A percentile compares a stretch with the other conserved stretches of the same genome.
Conservation (phyloP, 92 coral and sea anemone species). For the Zoanthus solanderi region DNA sequence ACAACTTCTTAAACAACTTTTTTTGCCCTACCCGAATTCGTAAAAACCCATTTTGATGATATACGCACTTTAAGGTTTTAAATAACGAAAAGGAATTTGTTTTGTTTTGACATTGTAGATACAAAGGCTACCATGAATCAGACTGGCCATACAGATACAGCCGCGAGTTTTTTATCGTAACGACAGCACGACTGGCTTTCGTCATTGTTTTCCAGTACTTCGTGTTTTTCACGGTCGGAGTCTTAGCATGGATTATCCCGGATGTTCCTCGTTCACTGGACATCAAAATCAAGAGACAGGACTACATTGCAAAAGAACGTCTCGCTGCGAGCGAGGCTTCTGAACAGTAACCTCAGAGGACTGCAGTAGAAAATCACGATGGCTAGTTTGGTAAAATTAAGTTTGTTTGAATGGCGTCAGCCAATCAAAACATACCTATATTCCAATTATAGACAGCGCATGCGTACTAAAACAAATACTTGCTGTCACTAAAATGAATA, state of each 20-base stretch:
- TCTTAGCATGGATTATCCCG: conserved; percentile 92
- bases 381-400: too few relatives aligned
- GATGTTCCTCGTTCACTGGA: conserved; percentile 93
- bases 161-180: conserved; percentile 87
- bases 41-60: too few relatives aligned
- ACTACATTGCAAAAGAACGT: conserved; percentile 86
- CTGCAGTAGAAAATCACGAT: not conserved
- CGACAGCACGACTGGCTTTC: conserved; percentile 84
- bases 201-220: conserved; percentile 92
- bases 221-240: conserved; percentile 85
- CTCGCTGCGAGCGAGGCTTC: conserved; percentile 78
- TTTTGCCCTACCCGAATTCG: too few relatives aligned
- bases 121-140: conserved; percentile 89
- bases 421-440: too few relatives aligned
- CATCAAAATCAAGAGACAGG: conserved; percentile 86
- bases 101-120: conserved; percentile 55
- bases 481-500: too few relatives aligned
- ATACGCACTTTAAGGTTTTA: too few relatives aligned
- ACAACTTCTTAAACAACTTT: too few relatives aligned
- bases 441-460: too few relatives aligned
- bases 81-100: not conserved
- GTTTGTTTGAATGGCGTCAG: too few relatives aligned
- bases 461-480: too few relatives aligned
- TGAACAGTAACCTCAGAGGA: not conserved
- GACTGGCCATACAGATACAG: conserved; percentile 77